Evolutionary conservation across 2,797 vertebrate species (phyloP).

Genomic region (Tarsius wallacei): DNA sequence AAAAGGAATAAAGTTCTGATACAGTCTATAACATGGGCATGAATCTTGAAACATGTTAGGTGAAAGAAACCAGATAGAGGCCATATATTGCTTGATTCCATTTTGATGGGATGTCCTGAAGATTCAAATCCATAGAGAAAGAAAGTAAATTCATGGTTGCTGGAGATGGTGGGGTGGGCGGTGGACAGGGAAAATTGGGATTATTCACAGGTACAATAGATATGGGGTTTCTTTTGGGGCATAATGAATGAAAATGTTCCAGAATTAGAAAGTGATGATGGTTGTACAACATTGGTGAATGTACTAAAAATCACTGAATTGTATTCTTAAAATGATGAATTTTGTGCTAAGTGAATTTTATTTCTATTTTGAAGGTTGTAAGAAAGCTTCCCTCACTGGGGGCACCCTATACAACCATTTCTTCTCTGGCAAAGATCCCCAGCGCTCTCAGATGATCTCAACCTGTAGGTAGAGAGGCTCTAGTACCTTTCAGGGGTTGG

Average conservation of each 20-base stretch:
- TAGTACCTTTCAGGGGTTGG: accelerated
- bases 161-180: not conserved
- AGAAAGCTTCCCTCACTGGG: not conserved
- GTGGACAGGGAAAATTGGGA: not conserved
- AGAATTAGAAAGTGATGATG: not conserved
- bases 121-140: not conserved
- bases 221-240: not conserved
- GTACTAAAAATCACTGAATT: not conserved
- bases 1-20: not conserved
- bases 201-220: not conserved
- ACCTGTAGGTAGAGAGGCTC: not conserved
- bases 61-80: not conserved
- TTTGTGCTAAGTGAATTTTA: not conserved
- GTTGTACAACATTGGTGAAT: not conserved
- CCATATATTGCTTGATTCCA: not conserved
- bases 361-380: not conserved
- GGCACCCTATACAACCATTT: not conserved
- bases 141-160: too few species aligned
- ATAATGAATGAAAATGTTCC: not conserved
- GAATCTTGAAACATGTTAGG: not conserved
- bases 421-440: not conserved
- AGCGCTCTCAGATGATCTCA: not conserved
- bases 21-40: not conserved
- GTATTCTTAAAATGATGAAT: not conserved
- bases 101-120: conserved; percentile 1